phyloP scores from a whole-genome alignment of 2,888 invertebrate species.

The Hartigia nigra region DNA sequence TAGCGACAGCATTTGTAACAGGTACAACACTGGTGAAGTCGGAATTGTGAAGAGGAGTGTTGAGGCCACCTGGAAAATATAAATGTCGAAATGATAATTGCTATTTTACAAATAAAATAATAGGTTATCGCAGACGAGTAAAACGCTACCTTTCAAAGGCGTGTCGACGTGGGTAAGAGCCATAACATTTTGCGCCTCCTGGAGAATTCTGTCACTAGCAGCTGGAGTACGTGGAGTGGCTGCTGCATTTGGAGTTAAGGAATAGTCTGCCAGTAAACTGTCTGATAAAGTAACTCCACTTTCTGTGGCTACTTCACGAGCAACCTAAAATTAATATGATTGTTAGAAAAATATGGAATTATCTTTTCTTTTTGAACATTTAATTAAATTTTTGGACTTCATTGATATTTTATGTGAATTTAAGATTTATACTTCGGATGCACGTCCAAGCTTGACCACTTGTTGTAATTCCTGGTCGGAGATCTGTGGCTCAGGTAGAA shows the following conservation, averaged over 20 bases:
- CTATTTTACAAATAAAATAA: neutral
- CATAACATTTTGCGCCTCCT: conserved; percentile 99
- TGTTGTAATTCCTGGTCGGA: conserved; percentile 91
- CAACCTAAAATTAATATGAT: conserved; percentile 66
- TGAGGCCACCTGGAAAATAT: conserved; percentile 78
- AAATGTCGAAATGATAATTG: neutral
- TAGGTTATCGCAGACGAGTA: neutral
- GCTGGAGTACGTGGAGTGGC: conserved; percentile 89
- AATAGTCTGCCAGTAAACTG: conserved; percentile 91
- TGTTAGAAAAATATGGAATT: neutral
- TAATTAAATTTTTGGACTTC: neutral
- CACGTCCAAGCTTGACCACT: conserved; percentile 91
- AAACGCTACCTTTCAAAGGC: conserved; percentile 79
- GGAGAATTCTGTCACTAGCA: conserved; percentile 82
- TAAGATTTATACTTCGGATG: conserved; percentile 74
- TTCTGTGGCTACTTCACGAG: conserved; percentile 87
- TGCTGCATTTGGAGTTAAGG: conserved; percentile 74
- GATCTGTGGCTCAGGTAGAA: conserved; percentile 96
- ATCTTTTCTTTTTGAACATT: neutral
- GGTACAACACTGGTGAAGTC: conserved; percentile 90
- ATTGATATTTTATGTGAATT: neutral
- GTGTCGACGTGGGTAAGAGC: conserved; percentile 98
- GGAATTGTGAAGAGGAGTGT: conserved; percentile 90
- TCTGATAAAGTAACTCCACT: conserved; percentile 83
- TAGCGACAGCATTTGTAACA: conserved; percentile 76